phyloP scores from a whole-genome alignment of 2,113 vertebrate genomes.

The Alexandromys fortis region DNA sequence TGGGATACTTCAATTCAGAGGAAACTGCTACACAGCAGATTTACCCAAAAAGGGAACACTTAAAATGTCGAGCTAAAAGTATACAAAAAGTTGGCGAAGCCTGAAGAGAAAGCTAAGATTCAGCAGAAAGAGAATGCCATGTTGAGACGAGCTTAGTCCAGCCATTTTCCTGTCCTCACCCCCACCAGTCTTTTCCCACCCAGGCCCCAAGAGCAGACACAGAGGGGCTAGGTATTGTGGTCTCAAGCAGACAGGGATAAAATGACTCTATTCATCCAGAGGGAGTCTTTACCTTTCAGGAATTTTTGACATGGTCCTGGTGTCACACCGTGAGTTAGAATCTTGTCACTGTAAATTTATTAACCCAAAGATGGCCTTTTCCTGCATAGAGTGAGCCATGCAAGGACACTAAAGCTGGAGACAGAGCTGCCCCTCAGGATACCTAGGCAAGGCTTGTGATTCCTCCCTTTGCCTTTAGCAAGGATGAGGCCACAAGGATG shows the following conservation, averaged over 20 bases:
- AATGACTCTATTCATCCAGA: neutral
- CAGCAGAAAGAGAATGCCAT: neutral
- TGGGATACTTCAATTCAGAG: neutral
- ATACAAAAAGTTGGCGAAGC: neutral
- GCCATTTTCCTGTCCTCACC: neutral
- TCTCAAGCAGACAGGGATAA: neutral
- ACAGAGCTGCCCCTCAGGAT: rapidly evolving
- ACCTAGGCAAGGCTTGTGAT: neutral
- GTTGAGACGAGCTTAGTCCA: neutral
- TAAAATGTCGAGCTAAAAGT: neutral
- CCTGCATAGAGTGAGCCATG: rapidly evolving
- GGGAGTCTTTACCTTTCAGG: neutral
- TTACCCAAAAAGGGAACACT: neutral
- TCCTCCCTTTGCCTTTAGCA: neutral
- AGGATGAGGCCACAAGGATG: neutral
- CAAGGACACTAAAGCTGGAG: neutral
- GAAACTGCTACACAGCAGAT: neutral
- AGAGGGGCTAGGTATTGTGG: neutral
- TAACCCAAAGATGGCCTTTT: neutral
- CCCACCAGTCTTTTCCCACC: neutral
- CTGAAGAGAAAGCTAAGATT: neutral
- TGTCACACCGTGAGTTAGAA: neutral
- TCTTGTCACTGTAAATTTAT: neutral
- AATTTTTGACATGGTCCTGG: neutral
- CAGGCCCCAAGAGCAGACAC: neutral